Percentiles rank a stretch among this genome's conserved stretches.
phyloP scores from a whole-genome alignment of 2,113 vertebrate genomes.

The Dolichallabes microphthalmus region DNA sequence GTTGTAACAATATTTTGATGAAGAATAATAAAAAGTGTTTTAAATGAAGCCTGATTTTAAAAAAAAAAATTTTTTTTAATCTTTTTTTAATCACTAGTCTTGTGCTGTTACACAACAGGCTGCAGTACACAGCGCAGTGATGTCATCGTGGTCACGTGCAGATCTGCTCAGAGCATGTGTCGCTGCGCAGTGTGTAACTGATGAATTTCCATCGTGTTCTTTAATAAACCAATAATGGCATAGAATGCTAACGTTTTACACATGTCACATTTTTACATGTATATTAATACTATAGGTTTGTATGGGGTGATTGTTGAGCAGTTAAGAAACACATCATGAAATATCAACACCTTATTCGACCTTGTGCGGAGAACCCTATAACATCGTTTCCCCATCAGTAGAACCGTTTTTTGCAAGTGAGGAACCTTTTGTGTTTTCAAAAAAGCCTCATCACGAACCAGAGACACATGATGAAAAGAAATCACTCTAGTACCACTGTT shows the following conservation, averaged over 20 bases:
- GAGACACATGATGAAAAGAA: too few species aligned
- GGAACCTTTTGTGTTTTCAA: background rate
- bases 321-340: background rate
- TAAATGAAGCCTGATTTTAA: background rate
- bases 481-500: background rate
- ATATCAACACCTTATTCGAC: too few species aligned
- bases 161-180: background rate
- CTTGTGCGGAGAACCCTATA: background rate
- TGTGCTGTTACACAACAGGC: background rate
- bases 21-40: slow-evolving; percentile 27
- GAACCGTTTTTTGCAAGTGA: background rate
- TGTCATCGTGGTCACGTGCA: background rate
- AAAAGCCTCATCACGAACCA: background rate
- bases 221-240: background rate
- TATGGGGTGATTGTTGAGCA: background rate
- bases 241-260: background rate
- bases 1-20: background rate
- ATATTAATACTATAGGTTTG: too few species aligned
- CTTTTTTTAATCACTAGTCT: too few species aligned
- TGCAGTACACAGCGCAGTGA: background rate
- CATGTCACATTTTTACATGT: too few species aligned
- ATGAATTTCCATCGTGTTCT: background rate
- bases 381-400: background rate
- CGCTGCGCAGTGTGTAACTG: background rate
- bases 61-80: too few species aligned